Base-by-base conservation (phyloP, 1,140 invertebrate genomes). In the Adelges cooleyi region DNA sequence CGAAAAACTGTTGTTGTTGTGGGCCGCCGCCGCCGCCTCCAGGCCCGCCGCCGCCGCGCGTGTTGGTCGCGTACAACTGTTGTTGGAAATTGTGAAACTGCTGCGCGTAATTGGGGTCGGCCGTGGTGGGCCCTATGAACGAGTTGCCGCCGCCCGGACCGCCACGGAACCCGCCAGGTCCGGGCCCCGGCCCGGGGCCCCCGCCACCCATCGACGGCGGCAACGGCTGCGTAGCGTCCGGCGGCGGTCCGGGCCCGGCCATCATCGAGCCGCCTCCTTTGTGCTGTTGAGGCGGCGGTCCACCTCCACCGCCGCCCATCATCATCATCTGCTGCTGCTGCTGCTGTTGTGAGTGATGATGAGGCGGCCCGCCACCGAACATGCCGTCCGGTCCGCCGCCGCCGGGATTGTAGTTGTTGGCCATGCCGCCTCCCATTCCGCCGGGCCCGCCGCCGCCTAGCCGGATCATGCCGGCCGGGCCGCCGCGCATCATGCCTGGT, bases 41-140 rank as follows among this genome's bases (percentile, higher is more conserved):
- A 29, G 65, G 67, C 20, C 66, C 68, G 38, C 70, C 56, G 17
- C 66, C 73, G 71, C 72, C 85, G 68, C 88, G 80, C 20, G 87
- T 90, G 66, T 88, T 89, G 10, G 90, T 95, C 23, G 91, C 90
- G 77, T 95, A 94, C 65, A 94, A 77, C 75, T 93, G 90, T 73
- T 94, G 92, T 73, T 95, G 92, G 79, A 95, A 94, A 94, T 93
- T 91, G 75, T 93, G 90, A 78, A 90, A 94, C 80, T 93, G 90
- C 74, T 92, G 89, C 71, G 90, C 90, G 78, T 94, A 94, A 73
- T 90, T 92, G 13, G 91, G 87, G 79, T 94, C 90, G 49, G 85
- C 82, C 59, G 89, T 90, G 15, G 84, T 87, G 2, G 88, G 88
- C 13, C 88, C 86, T 48, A 90, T 84, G 72, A 90, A 92, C 4